Evolutionary conservation across 2,888 invertebrate species (phyloP).

Genomic region (Hypolimnas misippus): DNA sequence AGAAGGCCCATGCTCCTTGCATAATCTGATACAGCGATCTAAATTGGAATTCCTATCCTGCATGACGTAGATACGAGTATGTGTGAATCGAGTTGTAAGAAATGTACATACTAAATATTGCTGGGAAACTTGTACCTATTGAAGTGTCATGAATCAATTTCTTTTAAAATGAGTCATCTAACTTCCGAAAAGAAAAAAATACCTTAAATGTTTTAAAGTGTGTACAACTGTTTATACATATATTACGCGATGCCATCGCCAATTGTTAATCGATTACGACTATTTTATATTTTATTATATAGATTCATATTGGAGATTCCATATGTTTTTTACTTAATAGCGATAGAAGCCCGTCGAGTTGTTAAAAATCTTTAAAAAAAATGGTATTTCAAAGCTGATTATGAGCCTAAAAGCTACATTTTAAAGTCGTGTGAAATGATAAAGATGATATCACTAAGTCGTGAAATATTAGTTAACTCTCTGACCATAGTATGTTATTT

Average conservation of each 20-base stretch:
- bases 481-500: conserved; percentile 21
- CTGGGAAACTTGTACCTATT: neutral
- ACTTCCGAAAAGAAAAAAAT: too few species aligned
- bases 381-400: too few species aligned
- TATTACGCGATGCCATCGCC: too few species aligned
- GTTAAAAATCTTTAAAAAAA: too few species aligned
- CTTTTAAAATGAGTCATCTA: neutral
- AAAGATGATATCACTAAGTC: neutral
- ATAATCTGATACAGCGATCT: neutral
- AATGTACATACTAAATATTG: neutral
- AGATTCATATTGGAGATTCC: too few species aligned
- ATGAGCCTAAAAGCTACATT: neutral
- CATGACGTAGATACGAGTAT: neutral
- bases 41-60: neutral
- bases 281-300: too few species aligned
- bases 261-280: too few species aligned
- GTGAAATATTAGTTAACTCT: conserved; percentile 6
- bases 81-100: too few species aligned
- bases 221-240: too few species aligned
- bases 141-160: neutral
- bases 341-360: too few species aligned
- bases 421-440: neutral
- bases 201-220: too few species aligned
- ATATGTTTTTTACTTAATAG: too few species aligned
- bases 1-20: neutral